Base-by-base conservation (phyloP, 2,888 invertebrate species). In the Chrysomela aeneicollis region DNA sequence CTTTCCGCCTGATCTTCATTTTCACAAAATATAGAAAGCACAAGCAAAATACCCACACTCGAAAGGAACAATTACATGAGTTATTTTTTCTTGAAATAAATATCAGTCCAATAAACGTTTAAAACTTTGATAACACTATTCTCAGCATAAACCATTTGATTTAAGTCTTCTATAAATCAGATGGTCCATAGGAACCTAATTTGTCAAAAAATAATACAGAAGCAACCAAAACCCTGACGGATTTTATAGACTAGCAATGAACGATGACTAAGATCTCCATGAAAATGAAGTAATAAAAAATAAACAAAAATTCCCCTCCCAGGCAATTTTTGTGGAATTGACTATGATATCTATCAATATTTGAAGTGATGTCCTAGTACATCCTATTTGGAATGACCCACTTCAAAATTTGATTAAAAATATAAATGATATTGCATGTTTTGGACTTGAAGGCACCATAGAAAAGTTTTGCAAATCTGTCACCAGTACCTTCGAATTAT, bases 201-300 rank as follows among this genome's bases (percentile, higher is more conserved):
- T 57, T 18, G 46, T n/a, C 63, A 65, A 62, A 68, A 64, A 73
- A 72, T 72, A 74, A 74, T 73, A 74, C 72, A 74, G 71, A 70
- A 73, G 71, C 71, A 72, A 74, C 71, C 71, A 70, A 68, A 63
- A 74, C 78, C 76, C 75, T 76, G 74, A 77, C 74, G 76, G 77
- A 77, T 72, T 73, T 73, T 66, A 17, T 75, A 76, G 79, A 79
- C 79, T 79, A 79, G 79, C 74, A 79, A 75, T 72, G 77, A 75
- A 77, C 73, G 73, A 72, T 74, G 71, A 74, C 75, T 73, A 71
- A 73, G 71, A 69, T 71, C 70, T 70, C 63, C 64, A 50, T 59
- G 59, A 42, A 15, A 42, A 65, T 66, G 60, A 70, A 68, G 70
- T 69, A 74, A 71, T 73, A 74, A 71, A 70, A 74, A 75, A 35